Evolutionary conservation across 2,888 invertebrate genomes (phyloP).

Genomic region (Phasia obesa): DNA sequence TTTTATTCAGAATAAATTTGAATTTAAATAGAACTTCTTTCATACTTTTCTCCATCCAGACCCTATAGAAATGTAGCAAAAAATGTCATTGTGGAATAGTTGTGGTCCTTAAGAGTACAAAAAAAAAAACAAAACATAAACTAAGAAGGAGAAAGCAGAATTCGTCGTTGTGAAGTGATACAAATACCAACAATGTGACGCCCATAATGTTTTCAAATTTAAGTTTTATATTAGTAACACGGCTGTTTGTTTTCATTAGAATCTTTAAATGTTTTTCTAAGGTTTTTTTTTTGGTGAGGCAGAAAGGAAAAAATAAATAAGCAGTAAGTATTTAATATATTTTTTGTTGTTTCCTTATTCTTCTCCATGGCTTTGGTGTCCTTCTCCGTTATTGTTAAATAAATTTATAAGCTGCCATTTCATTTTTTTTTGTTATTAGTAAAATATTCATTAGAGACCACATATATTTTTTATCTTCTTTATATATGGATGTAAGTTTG

Average conservation of each 20-base stretch:
- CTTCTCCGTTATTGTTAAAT: too few relatives aligned
- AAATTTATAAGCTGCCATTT: too few relatives aligned
- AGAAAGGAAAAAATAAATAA: too few relatives aligned
- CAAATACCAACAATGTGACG: conserved; percentile 26
- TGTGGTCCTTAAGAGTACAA: conserved; percentile 1
- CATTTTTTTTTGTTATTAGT: too few relatives aligned
- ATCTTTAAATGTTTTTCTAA: neutral
- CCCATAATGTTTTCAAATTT: conserved; percentile 50
- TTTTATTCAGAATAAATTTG: conserved; percentile 63
- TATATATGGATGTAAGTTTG: too few relatives aligned
- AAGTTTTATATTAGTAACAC: conserved; percentile 13
- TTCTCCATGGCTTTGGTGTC: too few relatives aligned
- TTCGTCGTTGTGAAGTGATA: conserved; percentile 25
- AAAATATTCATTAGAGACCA: too few relatives aligned
- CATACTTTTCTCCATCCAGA: conserved; percentile 7
- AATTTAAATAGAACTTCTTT: conserved; percentile 50
- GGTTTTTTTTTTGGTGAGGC: too few relatives aligned
- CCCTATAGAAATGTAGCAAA: conserved; percentile 1
- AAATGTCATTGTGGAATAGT: conserved; percentile 1
- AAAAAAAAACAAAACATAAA: too few relatives aligned
- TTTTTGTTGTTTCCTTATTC: too few relatives aligned
- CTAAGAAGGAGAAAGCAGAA: neutral
- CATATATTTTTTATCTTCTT: too few relatives aligned
- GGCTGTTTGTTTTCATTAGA: neutral
- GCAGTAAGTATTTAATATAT: too few relatives aligned